phyloP scores from a whole-genome alignment of 2,797 vertebrate genomes.

The Peromyscus attwateri region DNA sequence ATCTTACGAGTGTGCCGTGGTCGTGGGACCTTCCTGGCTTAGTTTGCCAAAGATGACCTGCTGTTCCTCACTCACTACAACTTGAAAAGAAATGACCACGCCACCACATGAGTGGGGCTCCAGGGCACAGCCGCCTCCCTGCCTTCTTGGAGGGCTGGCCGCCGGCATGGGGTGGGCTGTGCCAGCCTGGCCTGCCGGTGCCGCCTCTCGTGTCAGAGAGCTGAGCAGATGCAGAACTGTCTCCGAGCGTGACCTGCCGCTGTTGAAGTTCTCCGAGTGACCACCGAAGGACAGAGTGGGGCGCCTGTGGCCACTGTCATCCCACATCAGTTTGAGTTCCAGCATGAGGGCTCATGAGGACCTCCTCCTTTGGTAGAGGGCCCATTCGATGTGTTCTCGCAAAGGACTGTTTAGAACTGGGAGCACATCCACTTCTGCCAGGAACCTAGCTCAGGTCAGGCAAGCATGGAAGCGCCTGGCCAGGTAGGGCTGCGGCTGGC shows the following conservation, averaged over 20 bases:
- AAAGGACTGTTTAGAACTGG: conserved; percentile 64
- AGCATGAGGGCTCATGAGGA: background rate
- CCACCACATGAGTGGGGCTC: conserved; percentile 56
- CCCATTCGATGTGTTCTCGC: conserved; percentile 15
- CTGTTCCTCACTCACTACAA: conserved; percentile 64
- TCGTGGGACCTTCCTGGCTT: conserved; percentile 35
- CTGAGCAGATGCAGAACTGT: conserved; percentile 53
- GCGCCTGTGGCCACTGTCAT: background rate
- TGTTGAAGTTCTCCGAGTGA: background rate
- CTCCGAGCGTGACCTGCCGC: background rate
- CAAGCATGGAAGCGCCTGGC: background rate
- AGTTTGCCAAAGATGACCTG: conserved; percentile 60
- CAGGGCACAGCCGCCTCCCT: background rate
- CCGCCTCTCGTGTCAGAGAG: conserved; percentile 82
- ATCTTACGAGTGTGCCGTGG: background rate
- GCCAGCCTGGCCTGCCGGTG: conserved; percentile 67
- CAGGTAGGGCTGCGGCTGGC: background rate
- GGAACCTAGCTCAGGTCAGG: too few species aligned
- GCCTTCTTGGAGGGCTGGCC: conserved; percentile 11
- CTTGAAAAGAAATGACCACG: conserved; percentile 56
- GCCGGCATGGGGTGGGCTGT: conserved; percentile 70
- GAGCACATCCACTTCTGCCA: background rate
- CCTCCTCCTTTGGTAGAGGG: conserved; percentile 56
- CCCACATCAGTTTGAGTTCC: too few species aligned
- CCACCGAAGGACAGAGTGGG: background rate